Percentiles rank a stretch among this genome's conserved stretches.
Conservation (phyloP, 2,113 vertebrate species). For the Lasiurus borealis region DNA sequence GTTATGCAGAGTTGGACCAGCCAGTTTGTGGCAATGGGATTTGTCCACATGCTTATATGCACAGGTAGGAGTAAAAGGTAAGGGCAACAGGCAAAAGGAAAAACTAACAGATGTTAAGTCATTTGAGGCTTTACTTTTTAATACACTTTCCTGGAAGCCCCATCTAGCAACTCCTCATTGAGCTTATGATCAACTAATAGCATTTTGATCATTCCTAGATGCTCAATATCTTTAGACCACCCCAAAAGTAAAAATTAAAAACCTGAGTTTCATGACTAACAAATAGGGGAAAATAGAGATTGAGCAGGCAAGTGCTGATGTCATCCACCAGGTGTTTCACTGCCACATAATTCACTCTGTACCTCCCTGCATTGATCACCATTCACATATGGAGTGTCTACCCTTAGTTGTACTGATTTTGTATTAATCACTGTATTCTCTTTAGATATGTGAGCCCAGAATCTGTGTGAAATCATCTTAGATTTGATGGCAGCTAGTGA, state of each 20-base stretch:
- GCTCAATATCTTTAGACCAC: not conserved
- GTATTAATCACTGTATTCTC: not conserved
- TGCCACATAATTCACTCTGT: not conserved
- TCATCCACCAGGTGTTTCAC: not conserved
- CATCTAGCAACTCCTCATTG: not conserved
- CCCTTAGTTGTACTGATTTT: not conserved
- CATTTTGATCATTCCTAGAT: not conserved
- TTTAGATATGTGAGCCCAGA: not conserved
- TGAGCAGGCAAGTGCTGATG: not conserved
- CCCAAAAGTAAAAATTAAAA: not conserved
- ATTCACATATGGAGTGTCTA: not conserved
- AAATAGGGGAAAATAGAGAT: not conserved
- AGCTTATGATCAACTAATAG: not conserved
- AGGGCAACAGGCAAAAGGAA: not conserved
- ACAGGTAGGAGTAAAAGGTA: not conserved
- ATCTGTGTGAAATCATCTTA: not conserved
- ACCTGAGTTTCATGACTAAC: not conserved
- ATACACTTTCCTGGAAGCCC: not conserved
- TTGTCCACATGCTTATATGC: not conserved
- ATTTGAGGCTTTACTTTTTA: not conserved
- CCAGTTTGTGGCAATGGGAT: not conserved
- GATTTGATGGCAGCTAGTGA: not conserved
- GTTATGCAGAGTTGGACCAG: not conserved
- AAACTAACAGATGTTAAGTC: not conserved
- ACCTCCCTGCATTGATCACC: not conserved